These are phyloP conservation scores for Plodia interpunctella DNA, from an alignment of 1,140 invertebrate species.

Conservation along the genomic window DNA sequence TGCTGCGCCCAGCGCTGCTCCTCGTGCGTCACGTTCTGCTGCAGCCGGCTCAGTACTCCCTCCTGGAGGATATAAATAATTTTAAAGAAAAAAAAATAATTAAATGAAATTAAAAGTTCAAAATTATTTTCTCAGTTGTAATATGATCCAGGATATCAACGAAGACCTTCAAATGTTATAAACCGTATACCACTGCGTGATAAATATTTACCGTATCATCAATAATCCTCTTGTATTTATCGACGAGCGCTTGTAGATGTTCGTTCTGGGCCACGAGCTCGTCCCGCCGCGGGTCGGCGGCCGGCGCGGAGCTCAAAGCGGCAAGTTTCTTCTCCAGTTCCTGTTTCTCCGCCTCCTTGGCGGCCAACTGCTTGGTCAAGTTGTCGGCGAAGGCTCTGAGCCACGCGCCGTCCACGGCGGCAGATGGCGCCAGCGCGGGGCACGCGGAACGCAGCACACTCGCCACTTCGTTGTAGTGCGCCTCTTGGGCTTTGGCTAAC, in stretches of 20 bases:
- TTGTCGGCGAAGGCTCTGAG: slow-evolving; percentile 76
- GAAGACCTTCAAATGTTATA: no score
- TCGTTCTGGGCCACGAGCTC: slow-evolving; percentile 77
- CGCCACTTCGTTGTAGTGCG: slow-evolving; percentile 78
- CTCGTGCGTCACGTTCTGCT: slow-evolving; percentile 83
- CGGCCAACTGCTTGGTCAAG: slow-evolving; percentile 32
- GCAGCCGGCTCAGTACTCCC: slow-evolving; percentile 80
- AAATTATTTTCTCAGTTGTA: no score
- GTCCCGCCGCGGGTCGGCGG: slow-evolving; percentile 32
- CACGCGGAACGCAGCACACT: slow-evolving; percentile 79
- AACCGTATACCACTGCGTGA: no score
- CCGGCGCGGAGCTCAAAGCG: slow-evolving; percentile 17
- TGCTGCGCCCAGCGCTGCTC: slow-evolving; percentile 83
- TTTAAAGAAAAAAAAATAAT: no score
- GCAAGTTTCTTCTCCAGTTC: slow-evolving; percentile 32
- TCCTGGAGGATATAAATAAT: no score
- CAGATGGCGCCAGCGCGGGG: slow-evolving; percentile 75
- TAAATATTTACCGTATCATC: slow-evolving; percentile 85
- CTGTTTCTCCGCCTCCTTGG: slow-evolving; percentile 36
- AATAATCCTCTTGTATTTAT: slow-evolving; percentile 85
- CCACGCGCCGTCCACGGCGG: slow-evolving; percentile 74
- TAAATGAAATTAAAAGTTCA: no score
- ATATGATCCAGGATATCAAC: no score
- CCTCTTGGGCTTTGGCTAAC: slow-evolving; percentile 67
- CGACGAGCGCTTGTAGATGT: slow-evolving; percentile 80